phyloP scores from a whole-genome alignment of 1,140 invertebrate species.

The Archivesica marissinica region DNA sequence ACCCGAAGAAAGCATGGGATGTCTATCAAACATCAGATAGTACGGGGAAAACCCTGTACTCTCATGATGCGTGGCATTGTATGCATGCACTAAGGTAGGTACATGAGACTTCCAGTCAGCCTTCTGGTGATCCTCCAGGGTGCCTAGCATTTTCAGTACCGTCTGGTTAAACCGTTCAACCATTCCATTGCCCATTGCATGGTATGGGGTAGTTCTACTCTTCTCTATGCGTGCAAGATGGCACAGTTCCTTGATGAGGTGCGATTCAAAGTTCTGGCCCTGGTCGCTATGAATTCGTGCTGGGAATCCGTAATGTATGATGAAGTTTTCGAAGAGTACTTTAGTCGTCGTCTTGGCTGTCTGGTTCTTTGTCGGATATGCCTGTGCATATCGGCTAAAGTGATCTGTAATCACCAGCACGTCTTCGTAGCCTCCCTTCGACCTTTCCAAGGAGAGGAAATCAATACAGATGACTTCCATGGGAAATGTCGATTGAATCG shows the following conservation, averaged over 20 bases:
- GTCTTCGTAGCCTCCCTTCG: background rate
- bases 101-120: constrained; percentile 7
- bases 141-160: constrained; percentile 10
- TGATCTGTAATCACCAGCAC: constrained; percentile 53
- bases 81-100: no score
- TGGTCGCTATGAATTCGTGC: constrained; percentile 52
- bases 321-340: constrained; percentile 28
- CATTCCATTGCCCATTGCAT: constrained; percentile 5
- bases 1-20: no score
- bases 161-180: constrained; percentile 18
- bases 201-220: constrained; percentile 31
- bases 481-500: background rate
- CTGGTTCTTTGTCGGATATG: constrained; percentile 44
- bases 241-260: constrained; percentile 26
- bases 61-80: no score
- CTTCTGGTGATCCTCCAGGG: background rate
- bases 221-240: background rate
- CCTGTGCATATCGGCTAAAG: constrained; percentile 45
- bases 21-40: no score
- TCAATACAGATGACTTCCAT: constrained; percentile 45
- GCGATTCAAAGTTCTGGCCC: constrained; percentile 48
- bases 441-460: background rate
- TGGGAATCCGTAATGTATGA: constrained; percentile 28
- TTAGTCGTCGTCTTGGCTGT: constrained; percentile 38
- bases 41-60: no score